phyloP scores from a whole-genome alignment of 2,888 invertebrate species.

The Poecilus cupreus region DNA sequence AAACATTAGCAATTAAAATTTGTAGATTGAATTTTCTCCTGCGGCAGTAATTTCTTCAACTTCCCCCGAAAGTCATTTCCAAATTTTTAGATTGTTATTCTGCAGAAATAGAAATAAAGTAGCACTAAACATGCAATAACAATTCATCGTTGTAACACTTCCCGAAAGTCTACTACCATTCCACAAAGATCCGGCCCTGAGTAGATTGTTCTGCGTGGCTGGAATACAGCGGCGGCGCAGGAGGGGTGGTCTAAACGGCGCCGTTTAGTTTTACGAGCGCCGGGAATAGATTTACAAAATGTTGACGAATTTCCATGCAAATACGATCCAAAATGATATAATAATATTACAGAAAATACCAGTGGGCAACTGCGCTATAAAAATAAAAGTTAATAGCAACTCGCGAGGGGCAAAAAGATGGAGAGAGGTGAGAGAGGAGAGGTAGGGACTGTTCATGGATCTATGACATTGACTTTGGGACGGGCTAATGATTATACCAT shows the following conservation, averaged over 20 bases:
- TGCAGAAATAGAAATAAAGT: slow-evolving; percentile 17
- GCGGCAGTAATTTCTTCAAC: background rate
- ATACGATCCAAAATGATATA: slow-evolving; percentile 65
- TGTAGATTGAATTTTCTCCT: background rate
- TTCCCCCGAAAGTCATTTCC: background rate
- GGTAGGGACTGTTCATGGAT: background rate
- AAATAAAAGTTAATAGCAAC: slow-evolving; percentile 52
- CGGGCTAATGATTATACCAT: too few species aligned
- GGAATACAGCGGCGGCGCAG: background rate
- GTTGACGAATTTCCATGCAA: slow-evolving; percentile 69
- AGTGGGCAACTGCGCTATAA: slow-evolving; percentile 37
- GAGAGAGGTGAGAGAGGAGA: background rate
- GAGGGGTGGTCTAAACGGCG: slow-evolving; percentile 58
- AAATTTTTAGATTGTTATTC: background rate
- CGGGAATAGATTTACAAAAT: slow-evolving; percentile 68
- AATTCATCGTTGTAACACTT: slow-evolving; percentile 25
- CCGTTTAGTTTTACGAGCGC: slow-evolving; percentile 64
- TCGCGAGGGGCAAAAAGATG: background rate
- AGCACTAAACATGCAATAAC: slow-evolving; percentile 34
- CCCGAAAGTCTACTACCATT: background rate
- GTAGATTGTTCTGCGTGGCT: background rate
- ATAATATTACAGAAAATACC: slow-evolving; percentile 64
- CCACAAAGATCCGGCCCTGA: background rate
- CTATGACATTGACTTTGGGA: too few species aligned
- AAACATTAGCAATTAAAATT: too few species aligned